A percentile compares a stretch with the other conserved stretches of the same genome.
Evolutionary conservation across 1,140 invertebrate species (phyloP).

Genomic region (Parasteatoda tepidariorum): DNA sequence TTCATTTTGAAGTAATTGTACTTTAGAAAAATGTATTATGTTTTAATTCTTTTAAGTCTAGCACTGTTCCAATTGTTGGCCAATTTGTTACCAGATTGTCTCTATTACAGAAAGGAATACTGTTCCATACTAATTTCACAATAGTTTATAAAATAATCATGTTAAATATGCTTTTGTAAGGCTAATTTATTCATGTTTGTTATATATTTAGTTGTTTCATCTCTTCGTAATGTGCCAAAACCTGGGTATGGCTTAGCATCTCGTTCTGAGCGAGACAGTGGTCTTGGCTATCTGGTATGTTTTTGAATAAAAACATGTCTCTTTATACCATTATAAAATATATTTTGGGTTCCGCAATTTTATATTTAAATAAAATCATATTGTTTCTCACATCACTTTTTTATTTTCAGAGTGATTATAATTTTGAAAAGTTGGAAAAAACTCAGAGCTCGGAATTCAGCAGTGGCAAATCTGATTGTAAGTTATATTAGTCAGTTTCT

Average conservation of each 20-base stretch:
- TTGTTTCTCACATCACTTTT: neutral
- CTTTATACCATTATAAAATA: too few relatives aligned
- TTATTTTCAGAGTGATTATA: constrained; percentile 36
- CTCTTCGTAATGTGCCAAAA: constrained; percentile 89
- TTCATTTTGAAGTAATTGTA: too few relatives aligned
- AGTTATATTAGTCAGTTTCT: constrained; percentile 69
- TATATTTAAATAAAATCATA: neutral
- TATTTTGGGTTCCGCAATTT: neutral
- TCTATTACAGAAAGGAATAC: too few relatives aligned
- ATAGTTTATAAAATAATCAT: too few relatives aligned
- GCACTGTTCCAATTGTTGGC: too few relatives aligned
- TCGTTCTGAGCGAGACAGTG: constrained; percentile 49
- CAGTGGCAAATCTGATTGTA: constrained; percentile 93
- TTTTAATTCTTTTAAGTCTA: too few relatives aligned
- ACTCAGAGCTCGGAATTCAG: constrained; percentile 96
- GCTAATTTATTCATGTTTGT: too few relatives aligned
- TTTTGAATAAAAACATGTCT: neutral
- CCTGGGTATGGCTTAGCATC: constrained; percentile 85
- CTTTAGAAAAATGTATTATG: too few relatives aligned
- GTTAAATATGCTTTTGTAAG: too few relatives aligned
- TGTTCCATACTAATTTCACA: too few relatives aligned
- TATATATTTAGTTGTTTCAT: constrained; percentile 89
- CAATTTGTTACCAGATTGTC: too few relatives aligned
- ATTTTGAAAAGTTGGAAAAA: constrained; percentile 79
- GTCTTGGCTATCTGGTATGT: constrained; percentile 49